Evolutionary conservation across 2,888 invertebrate genomes (phyloP).

Genomic region (Heliconius hortense): DNA sequence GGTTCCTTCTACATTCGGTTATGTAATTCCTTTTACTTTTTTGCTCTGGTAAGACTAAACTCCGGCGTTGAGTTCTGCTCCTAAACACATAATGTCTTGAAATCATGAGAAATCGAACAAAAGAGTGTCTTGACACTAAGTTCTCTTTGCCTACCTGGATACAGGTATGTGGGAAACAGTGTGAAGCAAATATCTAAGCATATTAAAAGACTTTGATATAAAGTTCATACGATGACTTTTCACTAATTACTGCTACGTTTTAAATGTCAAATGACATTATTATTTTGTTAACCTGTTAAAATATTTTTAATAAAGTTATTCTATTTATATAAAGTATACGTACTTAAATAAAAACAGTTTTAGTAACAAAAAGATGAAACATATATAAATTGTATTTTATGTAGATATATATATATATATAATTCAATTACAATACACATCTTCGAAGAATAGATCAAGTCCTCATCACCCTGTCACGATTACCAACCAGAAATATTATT

Average conservation of each 20-base stretch:
- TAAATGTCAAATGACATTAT: too few species aligned
- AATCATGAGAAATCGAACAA: neutral
- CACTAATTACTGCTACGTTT: too few species aligned
- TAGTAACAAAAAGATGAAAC: too few species aligned
- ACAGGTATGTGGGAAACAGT: too few species aligned
- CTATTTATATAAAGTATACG: too few species aligned
- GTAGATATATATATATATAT: neutral
- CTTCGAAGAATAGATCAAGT: constrained; percentile 9
- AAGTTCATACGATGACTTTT: too few species aligned
- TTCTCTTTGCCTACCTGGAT: neutral
- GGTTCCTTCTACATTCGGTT: too few species aligned
- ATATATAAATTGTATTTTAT: neutral
- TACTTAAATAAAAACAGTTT: neutral
- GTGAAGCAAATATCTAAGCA: too few species aligned
- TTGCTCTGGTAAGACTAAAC: neutral
- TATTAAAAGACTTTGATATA: too few species aligned
- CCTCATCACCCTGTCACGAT: neutral
- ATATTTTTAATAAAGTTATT: too few species aligned
- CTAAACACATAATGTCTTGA: neutral
- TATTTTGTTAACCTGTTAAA: too few species aligned
- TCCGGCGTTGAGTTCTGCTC: neutral
- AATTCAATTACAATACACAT: constrained; percentile 8
- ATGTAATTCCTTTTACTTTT: neutral
- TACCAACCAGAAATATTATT: constrained; percentile 2
- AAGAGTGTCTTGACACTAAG: neutral